phyloP scores from a whole-genome alignment of 2,113 vertebrate species.

The Plestiodon gilberti region DNA sequence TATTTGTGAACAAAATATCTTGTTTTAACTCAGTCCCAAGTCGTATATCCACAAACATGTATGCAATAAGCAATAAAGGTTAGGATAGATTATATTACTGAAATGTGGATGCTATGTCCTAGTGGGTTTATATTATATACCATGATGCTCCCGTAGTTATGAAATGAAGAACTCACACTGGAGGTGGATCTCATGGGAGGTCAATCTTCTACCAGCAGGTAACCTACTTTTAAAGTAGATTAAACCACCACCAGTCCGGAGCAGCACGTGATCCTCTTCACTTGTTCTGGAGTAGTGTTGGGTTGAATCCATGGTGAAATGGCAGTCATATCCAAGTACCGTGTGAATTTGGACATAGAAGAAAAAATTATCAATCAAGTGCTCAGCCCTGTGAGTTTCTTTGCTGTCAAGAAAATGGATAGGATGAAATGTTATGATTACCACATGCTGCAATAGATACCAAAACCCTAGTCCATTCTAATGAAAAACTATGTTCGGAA shows the following conservation, averaged over 20 bases:
- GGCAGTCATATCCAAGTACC: neutral
- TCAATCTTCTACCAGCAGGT: neutral
- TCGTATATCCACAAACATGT: neutral
- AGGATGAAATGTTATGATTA: neutral
- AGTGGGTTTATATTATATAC: no score
- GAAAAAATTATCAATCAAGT: neutral
- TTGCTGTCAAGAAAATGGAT: neutral
- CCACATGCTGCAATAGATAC: neutral
- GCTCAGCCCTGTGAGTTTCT: neutral
- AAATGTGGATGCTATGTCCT: neutral
- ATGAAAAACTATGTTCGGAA: neutral
- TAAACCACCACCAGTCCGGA: no score
- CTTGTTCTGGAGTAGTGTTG: neutral
- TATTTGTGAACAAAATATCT: no score
- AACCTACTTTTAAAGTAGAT: neutral
- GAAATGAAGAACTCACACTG: neutral
- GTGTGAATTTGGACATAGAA: neutral
- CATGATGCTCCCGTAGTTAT: neutral
- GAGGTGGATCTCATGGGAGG: neutral
- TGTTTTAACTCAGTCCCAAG: no score
- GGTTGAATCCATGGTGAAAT: neutral
- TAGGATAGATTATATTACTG: neutral
- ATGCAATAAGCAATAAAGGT: neutral
- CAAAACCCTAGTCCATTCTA: neutral
- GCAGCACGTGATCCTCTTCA: neutral